Evolutionary conservation across 2,888 invertebrate species (phyloP).

Genomic region (Mechanitis messenoides): DNA sequence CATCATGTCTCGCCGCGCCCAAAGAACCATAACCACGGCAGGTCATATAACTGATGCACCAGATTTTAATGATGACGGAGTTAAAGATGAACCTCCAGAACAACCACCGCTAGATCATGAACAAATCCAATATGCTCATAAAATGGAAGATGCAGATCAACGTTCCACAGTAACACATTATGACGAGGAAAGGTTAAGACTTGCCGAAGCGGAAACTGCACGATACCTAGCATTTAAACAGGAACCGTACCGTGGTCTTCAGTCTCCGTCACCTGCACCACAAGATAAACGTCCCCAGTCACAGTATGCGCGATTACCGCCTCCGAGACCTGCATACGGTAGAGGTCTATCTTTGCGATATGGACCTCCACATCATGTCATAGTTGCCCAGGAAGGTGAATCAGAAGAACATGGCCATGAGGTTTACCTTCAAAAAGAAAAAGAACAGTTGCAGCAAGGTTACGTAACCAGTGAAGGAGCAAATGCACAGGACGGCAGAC

Average conservation of each 20-base stretch:
- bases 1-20: slow-evolving; percentile 74
- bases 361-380: slow-evolving; percentile 56
- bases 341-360: slow-evolving; percentile 56
- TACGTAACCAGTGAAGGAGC: slow-evolving; percentile 36
- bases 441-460: slow-evolving; percentile 45
- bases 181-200: slow-evolving; percentile 57
- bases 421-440: slow-evolving; percentile 55
- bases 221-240: slow-evolving; percentile 64
- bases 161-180: slow-evolving; percentile 38
- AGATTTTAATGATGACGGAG: slow-evolving; percentile 51
- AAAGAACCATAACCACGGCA: slow-evolving; percentile 78
- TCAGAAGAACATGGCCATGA: slow-evolving; percentile 49
- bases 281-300: slow-evolving; percentile 42
- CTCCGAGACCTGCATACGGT: slow-evolving; percentile 40
- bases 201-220: slow-evolving; percentile 57
- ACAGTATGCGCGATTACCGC: slow-evolving; percentile 38
- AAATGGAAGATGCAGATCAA: slow-evolving; percentile 37
- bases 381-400: slow-evolving; percentile 54
- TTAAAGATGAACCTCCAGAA: slow-evolving; percentile 64
- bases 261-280: slow-evolving; percentile 34
- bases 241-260: slow-evolving; percentile 55
- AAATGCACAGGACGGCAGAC: slow-evolving; percentile 19
- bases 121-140: slow-evolving; percentile 42
- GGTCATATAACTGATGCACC: slow-evolving; percentile 72
- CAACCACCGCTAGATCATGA: slow-evolving; percentile 41